These are phyloP conservation scores for Loxodonta africana DNA, from an alignment of 2,113 vertebrate species.

Conservation along the genomic window DNA sequence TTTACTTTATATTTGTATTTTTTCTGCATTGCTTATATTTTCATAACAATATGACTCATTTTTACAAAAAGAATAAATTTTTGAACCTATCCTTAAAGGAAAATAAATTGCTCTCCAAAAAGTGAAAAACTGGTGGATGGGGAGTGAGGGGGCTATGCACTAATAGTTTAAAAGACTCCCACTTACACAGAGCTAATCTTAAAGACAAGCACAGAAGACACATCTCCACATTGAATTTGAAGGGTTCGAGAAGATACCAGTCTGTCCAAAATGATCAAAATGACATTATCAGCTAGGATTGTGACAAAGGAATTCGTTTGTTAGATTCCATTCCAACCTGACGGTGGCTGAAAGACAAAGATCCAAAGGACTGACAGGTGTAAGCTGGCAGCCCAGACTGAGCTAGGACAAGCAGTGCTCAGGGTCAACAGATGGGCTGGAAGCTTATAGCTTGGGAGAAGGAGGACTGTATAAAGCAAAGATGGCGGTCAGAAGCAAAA, in stretches of 20 bases:
- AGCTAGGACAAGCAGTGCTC: background rate
- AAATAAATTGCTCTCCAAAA: background rate
- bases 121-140: background rate
- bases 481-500: background rate
- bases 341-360: background rate
- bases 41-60: background rate
- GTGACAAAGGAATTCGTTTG: background rate
- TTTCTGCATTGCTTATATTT: constrained; percentile 12
- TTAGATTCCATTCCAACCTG: background rate
- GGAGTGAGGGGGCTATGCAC: background rate
- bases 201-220: background rate
- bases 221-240: background rate
- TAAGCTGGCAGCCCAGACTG: background rate
- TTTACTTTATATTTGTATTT: background rate
- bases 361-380: background rate
- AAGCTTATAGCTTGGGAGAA: background rate
- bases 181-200: background rate
- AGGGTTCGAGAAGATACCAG: background rate
- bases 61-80: background rate
- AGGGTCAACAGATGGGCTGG: background rate
- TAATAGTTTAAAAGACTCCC: background rate
- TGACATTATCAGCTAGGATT: background rate
- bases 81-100: background rate
- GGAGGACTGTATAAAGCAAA: background rate
- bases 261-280: background rate